Percentiles rank a stretch among this genome's conserved stretches.
phyloP scores from a whole-genome alignment of 37 sponge, comb jelly and placozoan species.

The Dysidea cf. avara region DNA sequence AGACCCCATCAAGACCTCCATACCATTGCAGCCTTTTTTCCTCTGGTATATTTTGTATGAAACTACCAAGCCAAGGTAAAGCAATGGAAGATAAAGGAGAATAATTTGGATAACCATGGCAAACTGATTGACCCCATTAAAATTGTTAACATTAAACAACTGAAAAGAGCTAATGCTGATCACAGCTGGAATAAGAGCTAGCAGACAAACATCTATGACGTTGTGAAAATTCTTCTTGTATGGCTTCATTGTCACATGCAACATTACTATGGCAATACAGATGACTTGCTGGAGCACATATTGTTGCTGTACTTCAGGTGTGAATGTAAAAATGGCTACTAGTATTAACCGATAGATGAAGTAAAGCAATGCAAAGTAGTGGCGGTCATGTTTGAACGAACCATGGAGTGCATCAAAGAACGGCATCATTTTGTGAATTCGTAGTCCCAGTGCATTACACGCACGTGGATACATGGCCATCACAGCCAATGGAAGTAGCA shows the following conservation, averaged over 20 bases:
- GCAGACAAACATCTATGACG: constrained; percentile 51
- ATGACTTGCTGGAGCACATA: constrained; percentile 25
- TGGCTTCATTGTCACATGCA: constrained; percentile 42
- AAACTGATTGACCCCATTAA: too few species aligned
- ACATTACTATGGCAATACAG: constrained; percentile 6
- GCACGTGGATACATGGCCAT: constrained; percentile 20
- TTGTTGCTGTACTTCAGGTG: constrained; percentile 2
- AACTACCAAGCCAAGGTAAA: too few species aligned
- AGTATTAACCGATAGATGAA: constrained; percentile 48
- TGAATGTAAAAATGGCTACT: constrained; percentile 32
- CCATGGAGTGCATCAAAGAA: constrained; percentile 63
- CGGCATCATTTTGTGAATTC: constrained; percentile 1
- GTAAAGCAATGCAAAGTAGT: constrained; percentile 69
- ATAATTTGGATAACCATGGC: too few species aligned
- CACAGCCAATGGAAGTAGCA: constrained; percentile 36
- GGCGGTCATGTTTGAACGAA: constrained; percentile 48
- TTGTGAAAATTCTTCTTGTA: constrained; percentile 55
- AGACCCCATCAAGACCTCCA: too few species aligned
- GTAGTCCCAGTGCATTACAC: not conserved
- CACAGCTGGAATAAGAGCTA: too few species aligned
- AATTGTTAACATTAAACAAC: too few species aligned
- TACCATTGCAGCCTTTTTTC: too few species aligned
- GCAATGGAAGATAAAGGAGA: too few species aligned
- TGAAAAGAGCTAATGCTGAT: too few species aligned
- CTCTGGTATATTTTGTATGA: too few species aligned